Conservation (phyloP, 2,113 vertebrate species). For the Mustelus asterias region DNA sequence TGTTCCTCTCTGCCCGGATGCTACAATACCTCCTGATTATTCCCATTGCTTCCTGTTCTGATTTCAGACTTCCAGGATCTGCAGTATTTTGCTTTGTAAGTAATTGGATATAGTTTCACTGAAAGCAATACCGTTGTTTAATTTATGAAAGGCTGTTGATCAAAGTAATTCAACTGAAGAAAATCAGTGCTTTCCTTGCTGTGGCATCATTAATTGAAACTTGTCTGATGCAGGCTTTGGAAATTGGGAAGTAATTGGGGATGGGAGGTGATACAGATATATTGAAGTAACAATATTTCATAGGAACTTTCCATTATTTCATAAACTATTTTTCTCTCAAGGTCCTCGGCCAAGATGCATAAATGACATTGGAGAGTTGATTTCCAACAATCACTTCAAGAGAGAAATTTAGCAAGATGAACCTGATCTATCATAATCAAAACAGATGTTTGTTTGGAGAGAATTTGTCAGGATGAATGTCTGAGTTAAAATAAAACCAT, state of each 20-base stretch:
- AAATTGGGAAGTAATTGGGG: neutral
- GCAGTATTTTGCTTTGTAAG: too few relatives aligned
- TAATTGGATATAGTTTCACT: too few relatives aligned
- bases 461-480: neutral
- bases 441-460: neutral
- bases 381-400: neutral
- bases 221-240: neutral
- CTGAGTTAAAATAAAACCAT: neutral
- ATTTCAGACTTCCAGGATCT: too few relatives aligned
- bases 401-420: neutral
- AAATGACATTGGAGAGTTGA: neutral
- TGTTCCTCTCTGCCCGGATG: too few relatives aligned
- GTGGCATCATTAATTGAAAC: neutral
- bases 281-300: neutral
- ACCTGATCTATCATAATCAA: neutral
- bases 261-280: neutral
- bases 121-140: too few relatives aligned
- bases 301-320: neutral
- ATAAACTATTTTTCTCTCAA: neutral
- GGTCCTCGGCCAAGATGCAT: neutral
- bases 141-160: neutral
- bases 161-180: neutral
- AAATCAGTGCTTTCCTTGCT: neutral
- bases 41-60: too few relatives aligned
- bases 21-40: too few relatives aligned